Evolutionary conservation across 2,888 invertebrate species (phyloP).

Genomic region (Vannuccia rotundouncinata): DNA sequence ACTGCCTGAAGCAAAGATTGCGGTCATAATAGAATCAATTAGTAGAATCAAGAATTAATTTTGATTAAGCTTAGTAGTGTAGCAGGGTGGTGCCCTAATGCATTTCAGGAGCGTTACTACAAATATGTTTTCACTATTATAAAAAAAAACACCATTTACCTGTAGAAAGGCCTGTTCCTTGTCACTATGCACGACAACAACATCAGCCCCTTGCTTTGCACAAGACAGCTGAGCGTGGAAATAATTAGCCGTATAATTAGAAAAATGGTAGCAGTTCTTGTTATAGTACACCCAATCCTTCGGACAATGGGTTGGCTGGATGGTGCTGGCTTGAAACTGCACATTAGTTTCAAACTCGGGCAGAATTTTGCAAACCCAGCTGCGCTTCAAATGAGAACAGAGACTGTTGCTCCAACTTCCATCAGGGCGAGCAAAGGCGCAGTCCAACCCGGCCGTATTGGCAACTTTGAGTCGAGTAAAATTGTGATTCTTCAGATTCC

Average conservation of each 20-base stretch:
- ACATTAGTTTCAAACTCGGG: no score
- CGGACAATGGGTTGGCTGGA: background rate
- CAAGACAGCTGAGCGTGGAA: background rate
- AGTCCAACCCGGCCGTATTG: background rate
- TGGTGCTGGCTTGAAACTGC: background rate
- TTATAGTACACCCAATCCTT: conserved; percentile 4
- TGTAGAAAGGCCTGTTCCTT: background rate
- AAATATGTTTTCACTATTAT: no score
- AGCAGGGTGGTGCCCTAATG: no score
- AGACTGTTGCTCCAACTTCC: background rate
- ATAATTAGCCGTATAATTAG: background rate
- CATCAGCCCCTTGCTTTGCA: background rate
- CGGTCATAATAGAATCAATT: no score
- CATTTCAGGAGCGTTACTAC: no score
- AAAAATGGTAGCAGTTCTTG: background rate
- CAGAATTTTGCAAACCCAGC: background rate
- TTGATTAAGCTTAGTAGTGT: no score
- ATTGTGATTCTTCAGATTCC: background rate
- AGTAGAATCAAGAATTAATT: no score
- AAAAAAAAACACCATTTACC: no score
- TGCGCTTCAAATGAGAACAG: background rate
- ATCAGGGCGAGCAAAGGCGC: background rate
- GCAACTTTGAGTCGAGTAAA: background rate
- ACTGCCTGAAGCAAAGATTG: no score
- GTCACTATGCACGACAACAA: background rate